Evolutionary conservation across 2,113 vertebrate species (phyloP).

Genomic region (Theropithecus gelada): DNA sequence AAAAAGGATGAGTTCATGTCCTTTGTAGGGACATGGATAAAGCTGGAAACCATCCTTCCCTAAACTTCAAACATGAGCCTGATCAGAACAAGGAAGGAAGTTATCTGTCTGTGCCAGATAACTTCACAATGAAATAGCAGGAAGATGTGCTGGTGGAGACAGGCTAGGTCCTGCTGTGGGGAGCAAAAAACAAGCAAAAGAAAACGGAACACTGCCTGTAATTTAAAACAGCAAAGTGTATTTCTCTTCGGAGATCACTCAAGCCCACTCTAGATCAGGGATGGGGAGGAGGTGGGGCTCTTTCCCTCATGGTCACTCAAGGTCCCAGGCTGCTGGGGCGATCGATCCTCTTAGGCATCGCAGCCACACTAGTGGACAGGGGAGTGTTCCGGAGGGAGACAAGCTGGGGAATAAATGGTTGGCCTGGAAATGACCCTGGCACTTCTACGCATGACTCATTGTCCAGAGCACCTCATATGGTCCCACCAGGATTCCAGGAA

Average conservation of each 20-base stretch:
- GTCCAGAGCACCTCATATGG: neutral
- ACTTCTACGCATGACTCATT: fast-evolving
- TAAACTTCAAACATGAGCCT: neutral
- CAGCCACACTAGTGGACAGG: neutral
- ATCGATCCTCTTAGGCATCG: no score
- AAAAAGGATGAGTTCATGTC: no score
- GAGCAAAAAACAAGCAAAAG: neutral
- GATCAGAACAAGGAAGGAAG: neutral
- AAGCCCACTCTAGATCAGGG: no score
- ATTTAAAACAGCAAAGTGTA: neutral
- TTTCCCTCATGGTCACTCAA: fast-evolving
- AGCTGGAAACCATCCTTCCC: no score
- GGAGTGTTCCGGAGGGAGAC: neutral
- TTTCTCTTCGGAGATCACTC: neutral
- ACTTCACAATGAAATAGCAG: neutral
- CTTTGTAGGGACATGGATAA: no score
- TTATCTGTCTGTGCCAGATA: no score
- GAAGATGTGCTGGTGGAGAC: fast-evolving
- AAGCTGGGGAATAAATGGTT: neutral
- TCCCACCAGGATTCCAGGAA: neutral
- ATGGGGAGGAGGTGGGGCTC: fast-evolving
- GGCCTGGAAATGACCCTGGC: fast-evolving
- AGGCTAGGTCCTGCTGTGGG: no score
- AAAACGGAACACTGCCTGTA: neutral
- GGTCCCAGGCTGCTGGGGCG: neutral